Base-by-base conservation (phyloP, 1,140 invertebrate genomes). In the Meloidogyne exigua region DNA sequence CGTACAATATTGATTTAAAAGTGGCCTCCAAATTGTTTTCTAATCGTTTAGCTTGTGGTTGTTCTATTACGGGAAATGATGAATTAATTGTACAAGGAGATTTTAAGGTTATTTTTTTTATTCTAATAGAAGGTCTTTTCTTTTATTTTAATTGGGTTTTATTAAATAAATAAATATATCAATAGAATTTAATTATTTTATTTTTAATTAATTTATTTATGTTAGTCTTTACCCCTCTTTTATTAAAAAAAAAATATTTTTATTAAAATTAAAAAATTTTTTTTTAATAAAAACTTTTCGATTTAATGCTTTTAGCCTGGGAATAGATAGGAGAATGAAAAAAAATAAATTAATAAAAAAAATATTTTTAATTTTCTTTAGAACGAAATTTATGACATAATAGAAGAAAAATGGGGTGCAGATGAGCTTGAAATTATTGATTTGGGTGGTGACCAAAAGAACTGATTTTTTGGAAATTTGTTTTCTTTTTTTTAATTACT, bases 11-110 rank as follows among this genome's bases (percentile, higher is more conserved):
- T 88, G 96, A 99, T 89, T 89, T 99, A 66, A 99, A 99, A 90
- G 93, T 95, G 77, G 97, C 97, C 71, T 93, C 95, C 64, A 99
- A 99, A 88, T 96, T 95, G 88, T 99, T 99, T 90, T 94, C 95
- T 44, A 93, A 93, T 73, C 95, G 94, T 88, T 99, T 99, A 91
- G 95, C 96, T 9, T 99, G 96, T 90, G 96, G 96, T 12, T 95
- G 95, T 21, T 98, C 96, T 23, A 95, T 99, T 0, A 97, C 95
- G 44, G 95, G 95, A 13, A 63, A 97, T 77, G 96, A 99, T 91
- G 97, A 99, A 90, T 97, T 99, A 87, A 95, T 98, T 9, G 97
- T 99, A 88, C 96, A 99, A 89, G 96, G 90, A 39, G 81, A 85
- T 42, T 89, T 73, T 32, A 73, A 62, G 21, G 71, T 70, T 42